phyloP scores from a whole-genome alignment of 2,797 vertebrate genomes.

The Emydoidea blandingii region DNA sequence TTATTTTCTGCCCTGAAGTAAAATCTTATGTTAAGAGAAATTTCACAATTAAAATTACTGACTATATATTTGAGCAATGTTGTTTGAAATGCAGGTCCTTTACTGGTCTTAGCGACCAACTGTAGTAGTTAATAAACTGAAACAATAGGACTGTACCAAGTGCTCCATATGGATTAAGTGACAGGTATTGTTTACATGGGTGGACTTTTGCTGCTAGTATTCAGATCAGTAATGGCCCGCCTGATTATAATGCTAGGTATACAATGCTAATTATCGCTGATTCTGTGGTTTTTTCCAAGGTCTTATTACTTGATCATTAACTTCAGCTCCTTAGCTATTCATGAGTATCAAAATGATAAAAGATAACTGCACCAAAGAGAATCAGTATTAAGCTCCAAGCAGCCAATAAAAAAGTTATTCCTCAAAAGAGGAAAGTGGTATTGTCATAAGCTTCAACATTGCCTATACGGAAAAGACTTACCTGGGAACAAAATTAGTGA shows the following conservation, averaged over 20 bases:
- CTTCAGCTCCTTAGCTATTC: background rate
- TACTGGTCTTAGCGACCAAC: background rate
- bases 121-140: slow-evolving; percentile 5
- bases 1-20: background rate
- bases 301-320: background rate
- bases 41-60: slow-evolving; percentile 10
- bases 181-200: background rate
- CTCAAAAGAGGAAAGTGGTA: fast-evolving
- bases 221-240: background rate
- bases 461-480: background rate
- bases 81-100: background rate
- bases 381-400: background rate
- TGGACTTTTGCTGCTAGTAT: background rate
- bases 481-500: slow-evolving; percentile 41
- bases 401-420: background rate
- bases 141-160: background rate
- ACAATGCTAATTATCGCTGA: background rate
- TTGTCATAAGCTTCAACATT: background rate
- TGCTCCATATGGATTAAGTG: background rate
- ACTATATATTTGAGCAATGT: background rate
- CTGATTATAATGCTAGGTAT: background rate
- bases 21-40: slow-evolving; percentile 24
- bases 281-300: background rate
- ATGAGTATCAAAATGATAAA: slow-evolving; percentile 5
- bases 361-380: background rate